These are phyloP conservation scores for Andrena praecox DNA, from an alignment of 2,888 invertebrate genomes.

Conservation along the genomic window DNA sequence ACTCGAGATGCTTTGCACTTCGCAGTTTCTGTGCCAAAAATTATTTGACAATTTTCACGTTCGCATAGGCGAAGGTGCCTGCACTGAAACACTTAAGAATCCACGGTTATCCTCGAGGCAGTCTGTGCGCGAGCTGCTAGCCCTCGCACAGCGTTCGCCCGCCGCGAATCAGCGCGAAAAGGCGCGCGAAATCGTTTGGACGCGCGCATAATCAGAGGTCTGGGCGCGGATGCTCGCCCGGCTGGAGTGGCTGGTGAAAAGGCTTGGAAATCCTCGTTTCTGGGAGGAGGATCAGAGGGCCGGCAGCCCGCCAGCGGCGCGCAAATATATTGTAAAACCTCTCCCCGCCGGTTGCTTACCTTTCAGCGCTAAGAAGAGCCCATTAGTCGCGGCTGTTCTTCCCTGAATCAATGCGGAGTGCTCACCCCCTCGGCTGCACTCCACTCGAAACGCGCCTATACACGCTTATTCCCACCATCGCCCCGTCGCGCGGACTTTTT, in stretches of 20 bases:
- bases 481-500: background rate
- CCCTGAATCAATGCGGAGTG: conserved; percentile 50
- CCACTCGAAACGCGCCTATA: conserved; percentile 21
- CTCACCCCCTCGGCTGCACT: conserved; percentile 3
- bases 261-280: conserved; percentile 9
- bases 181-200: conserved; percentile 5
- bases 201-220: conserved; percentile 7
- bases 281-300: conserved; percentile 14
- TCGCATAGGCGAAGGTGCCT: too few relatives aligned
- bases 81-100: too few relatives aligned
- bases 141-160: too few relatives aligned
- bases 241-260: background rate
- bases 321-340: conserved; percentile 49
- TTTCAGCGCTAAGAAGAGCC: conserved; percentile 43
- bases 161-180: background rate
- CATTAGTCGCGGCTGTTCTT: conserved; percentile 46
- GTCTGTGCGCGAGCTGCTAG: too few relatives aligned
- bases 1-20: too few relatives aligned
- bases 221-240: background rate
- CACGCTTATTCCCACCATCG: background rate
- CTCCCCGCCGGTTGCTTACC: conserved; percentile 26
- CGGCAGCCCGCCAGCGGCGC: background rate
- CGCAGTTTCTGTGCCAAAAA: too few relatives aligned
- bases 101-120: too few relatives aligned
- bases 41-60: too few relatives aligned